Evolutionary conservation across 1,140 invertebrate genomes (phyloP), one percentile per base, ranked within the genome.

Genomic region (Sitobion miscanthi): DNA sequence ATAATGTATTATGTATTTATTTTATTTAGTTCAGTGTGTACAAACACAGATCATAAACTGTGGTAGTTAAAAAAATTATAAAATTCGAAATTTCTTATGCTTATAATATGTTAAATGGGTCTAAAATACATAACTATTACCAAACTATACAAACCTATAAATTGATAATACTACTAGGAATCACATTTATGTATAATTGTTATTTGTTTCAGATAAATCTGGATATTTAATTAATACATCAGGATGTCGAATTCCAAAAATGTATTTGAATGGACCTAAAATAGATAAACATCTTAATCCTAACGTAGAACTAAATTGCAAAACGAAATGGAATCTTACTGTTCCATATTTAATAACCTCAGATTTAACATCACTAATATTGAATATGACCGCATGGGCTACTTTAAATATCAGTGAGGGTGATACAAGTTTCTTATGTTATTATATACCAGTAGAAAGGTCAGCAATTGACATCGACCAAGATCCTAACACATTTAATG

Each of bases 211-310:
- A 86, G 42, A 86, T 5, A 87, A 87, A 21, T 23, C 49, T 23
- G 87, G 87, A 38, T 88, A 88, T 52, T 54, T 88, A 35, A 92
- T 94, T 77, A 47, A 94, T 20, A 89, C 87, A 35, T 25, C 96
- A 20, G 97, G 97, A 42, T 99, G 98, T 95, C 96, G 96, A 8
- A 98, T 98, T 94, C 97, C 98, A 2, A 96, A 96, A 21, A 96
- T 98, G 91, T 96, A 97, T 94, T 96, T 97, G 0, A 96, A 96
- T 89, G 97, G 98, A 95, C 95, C 95, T 86, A 57, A 88, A 25
- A 85, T 94, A 11, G 57, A 87, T 3, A 69, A 69, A 30, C 94
- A 87, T 52, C 17, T 94, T 8, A 30, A 57, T 93, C 91, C 11
- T 93, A 93, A 38, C 6, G 5, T 35, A 35, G 9, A 88, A 20